Base-by-base conservation (phyloP, 2,888 invertebrate species). In the Graphium colonna region DNA sequence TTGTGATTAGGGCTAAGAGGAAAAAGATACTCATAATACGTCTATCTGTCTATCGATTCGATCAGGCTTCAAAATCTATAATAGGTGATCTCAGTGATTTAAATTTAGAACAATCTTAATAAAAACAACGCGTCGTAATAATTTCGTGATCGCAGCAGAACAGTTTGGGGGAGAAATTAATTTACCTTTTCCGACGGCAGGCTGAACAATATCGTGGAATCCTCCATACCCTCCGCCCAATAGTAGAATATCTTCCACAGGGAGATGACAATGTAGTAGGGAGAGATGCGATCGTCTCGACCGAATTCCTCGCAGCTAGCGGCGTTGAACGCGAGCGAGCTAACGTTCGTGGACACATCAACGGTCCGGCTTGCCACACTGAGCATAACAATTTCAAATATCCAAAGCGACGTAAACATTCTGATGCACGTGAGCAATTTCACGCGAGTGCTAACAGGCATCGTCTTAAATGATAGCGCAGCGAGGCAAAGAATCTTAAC, bases 231-330 rank as follows among this genome's bases (percentile, higher is more conserved):
- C 9, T 82, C 71, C 13, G 75, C 73, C 83, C 84, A 85, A 59
- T 75, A 83, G 61, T 82, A 86, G 61, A 85, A 78, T 67, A 84
- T 81, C 66, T 76, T 84, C 84, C 85, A 84, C 68, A 74, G 67
- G 8, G 78, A 71, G 58, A 79, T 78, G 47, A 84, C 63, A 50
- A 79, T 58, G 51, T 71, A 61, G 52, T 77, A 74, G 1, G 82
- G 79, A 55, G 75, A 72, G 57, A 86, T 84, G 28, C 62, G 63
- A 18, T 82, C 80, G 12, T 68, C 74, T 0, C 57, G 68, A 65
- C 83, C 84, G 53, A 85, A 86, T 62, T 80, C 71, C 59, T 85
- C 82, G 56, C 83, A 86, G 57, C 77, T 73, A n/a, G 76, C 82
- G 56, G 68, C 57, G 58, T 69, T 61, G 21, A 63, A 57, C 21